Evolutionary conservation across 2,888 invertebrate species (phyloP).

Genomic region (Ennomos erosarius): DNA sequence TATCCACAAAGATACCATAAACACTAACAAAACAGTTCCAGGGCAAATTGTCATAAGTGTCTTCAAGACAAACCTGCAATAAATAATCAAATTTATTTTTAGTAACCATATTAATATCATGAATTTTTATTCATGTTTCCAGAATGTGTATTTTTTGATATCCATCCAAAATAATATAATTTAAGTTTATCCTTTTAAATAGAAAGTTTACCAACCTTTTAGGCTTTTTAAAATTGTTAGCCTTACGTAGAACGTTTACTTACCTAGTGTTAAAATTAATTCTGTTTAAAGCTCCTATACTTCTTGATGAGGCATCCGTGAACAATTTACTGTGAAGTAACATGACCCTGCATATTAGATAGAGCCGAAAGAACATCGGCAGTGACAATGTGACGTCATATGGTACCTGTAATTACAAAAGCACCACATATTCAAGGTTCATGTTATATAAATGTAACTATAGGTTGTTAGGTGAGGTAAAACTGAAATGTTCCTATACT

Average conservation of each 20-base stretch:
- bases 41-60: slow-evolving; percentile 99
- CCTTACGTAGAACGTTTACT: slow-evolving; percentile 48
- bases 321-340: slow-evolving; percentile 99
- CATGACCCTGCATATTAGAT: slow-evolving; percentile 99
- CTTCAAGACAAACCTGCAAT: slow-evolving; percentile 94
- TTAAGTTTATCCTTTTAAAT: too few species aligned
- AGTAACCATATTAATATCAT: neutral
- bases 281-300: slow-evolving; percentile 98
- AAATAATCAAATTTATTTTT: neutral
- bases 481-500: slow-evolving; percentile 4
- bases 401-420: slow-evolving; percentile 87
- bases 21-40: slow-evolving; percentile 97
- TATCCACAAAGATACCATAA: slow-evolving; percentile 99
- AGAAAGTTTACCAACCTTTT: too few species aligned
- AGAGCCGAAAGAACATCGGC: slow-evolving; percentile 99
- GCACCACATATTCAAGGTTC: neutral
- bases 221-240: too few species aligned
- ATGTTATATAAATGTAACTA: neutral
- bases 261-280: slow-evolving; percentile 99
- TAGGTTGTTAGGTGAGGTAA: neutral
- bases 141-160: neutral
- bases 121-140: too few species aligned
- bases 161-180: too few species aligned
- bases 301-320: slow-evolving; percentile 99
- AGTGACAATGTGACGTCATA: slow-evolving; percentile 98